Conservation (phyloP, 2,888 invertebrate species). For the Ecdyonurus torrentis region DNA sequence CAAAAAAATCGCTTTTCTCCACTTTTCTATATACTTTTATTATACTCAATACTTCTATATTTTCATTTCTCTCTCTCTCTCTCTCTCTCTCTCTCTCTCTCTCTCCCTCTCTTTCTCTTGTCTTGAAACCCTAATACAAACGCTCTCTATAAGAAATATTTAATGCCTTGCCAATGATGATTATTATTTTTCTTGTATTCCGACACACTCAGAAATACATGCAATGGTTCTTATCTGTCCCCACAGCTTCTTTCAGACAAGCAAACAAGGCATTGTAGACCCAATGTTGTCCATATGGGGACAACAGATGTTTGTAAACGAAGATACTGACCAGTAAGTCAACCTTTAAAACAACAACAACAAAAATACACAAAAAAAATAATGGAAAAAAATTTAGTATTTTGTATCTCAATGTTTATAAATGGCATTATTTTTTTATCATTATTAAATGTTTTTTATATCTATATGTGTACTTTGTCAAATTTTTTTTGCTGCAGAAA, state of each 20-base stretch:
- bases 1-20: too few species aligned
- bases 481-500: conserved; percentile 1
- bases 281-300: conserved; percentile 98
- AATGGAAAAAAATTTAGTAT: conserved; percentile 6
- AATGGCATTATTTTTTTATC: conserved; percentile 2
- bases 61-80: too few species aligned
- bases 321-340: conserved; percentile 94
- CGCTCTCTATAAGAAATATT: too few species aligned
- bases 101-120: too few species aligned
- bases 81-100: too few species aligned
- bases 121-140: too few species aligned
- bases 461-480: conserved; percentile 6
- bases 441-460: conserved; percentile 4
- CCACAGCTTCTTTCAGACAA: conserved; percentile 39
- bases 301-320: conserved; percentile 94
- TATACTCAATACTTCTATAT: too few species aligned
- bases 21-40: too few species aligned
- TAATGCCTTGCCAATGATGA: too few species aligned
- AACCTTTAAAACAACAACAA: conserved; percentile 21
- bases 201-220: conserved; percentile 6
- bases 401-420: conserved; percentile 7
- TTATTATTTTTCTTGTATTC: too few species aligned
- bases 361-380: conserved; percentile 4
- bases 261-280: conserved; percentile 92
- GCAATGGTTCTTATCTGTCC: conserved; percentile 18